Conservation (phyloP, 2,888 invertebrate species). For the Heliconius ismenius region DNA sequence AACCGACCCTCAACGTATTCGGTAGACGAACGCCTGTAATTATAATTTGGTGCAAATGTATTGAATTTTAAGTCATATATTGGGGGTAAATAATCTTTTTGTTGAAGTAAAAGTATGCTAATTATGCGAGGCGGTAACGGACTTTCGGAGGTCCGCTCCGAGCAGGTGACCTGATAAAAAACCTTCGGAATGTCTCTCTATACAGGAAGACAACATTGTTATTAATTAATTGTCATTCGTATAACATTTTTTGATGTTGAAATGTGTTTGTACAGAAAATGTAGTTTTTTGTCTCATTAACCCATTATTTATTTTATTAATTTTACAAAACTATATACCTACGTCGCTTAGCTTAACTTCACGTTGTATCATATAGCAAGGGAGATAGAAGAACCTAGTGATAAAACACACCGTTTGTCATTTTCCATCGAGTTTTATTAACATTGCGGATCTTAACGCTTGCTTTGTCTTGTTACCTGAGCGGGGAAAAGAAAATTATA, state of each 20-base stretch:
- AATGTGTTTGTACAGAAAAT: not conserved
- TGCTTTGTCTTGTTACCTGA: no score
- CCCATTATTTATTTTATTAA: not conserved
- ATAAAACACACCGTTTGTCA: not conserved
- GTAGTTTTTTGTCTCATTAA: not conserved
- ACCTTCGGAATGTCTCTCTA: constrained; percentile 68
- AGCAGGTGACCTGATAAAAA: constrained; percentile 69
- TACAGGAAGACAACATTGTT: constrained; percentile 50
- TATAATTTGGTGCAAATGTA: constrained; percentile 80
- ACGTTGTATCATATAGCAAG: not conserved
- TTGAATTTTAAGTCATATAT: constrained; percentile 69
- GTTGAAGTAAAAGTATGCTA: constrained; percentile 66
- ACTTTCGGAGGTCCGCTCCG: constrained; percentile 49
- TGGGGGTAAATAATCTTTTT: constrained; percentile 71
- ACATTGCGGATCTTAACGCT: no score
- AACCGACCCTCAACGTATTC: constrained; percentile 70
- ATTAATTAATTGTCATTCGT: constrained; percentile 38
- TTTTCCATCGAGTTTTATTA: no score
- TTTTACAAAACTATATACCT: no score
- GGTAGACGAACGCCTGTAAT: constrained; percentile 67
- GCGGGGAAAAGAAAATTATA: no score
- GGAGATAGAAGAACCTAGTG: not conserved
- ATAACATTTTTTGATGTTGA: constrained; percentile 31
- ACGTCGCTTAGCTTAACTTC: no score
- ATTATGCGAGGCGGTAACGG: constrained; percentile 57